Evolutionary conservation across 2,888 invertebrate genomes (phyloP).

Genomic region (Cryptus viduatorius): DNA sequence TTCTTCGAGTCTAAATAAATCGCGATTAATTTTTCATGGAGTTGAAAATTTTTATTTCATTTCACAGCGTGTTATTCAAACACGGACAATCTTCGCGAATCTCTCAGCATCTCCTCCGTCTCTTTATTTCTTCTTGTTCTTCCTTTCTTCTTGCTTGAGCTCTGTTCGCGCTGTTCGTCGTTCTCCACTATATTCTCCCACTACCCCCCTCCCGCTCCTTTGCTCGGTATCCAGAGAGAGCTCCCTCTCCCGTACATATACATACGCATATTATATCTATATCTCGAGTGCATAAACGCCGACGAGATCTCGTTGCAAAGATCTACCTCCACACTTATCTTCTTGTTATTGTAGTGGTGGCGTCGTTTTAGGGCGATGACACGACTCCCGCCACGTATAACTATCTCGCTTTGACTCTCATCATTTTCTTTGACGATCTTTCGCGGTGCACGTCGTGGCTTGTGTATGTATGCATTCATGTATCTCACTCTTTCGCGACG

Average conservation of each 20-base stretch:
- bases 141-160: slow-evolving; percentile 40
- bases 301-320: slow-evolving; percentile 60
- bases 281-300: slow-evolving; percentile 56
- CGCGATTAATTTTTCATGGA: not conserved
- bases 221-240: slow-evolving; percentile 33
- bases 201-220: not conserved
- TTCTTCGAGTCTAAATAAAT: not conserved
- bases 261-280: slow-evolving; percentile 16
- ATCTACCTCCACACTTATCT: slow-evolving; percentile 54
- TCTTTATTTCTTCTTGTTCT: slow-evolving; percentile 22
- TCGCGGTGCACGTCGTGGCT: not conserved
- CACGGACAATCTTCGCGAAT: not conserved
- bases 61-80: not conserved
- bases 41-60: not conserved
- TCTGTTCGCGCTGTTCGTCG: slow-evolving; percentile 48
- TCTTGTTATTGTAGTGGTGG: slow-evolving; percentile 61
- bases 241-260: slow-evolving; percentile 12
- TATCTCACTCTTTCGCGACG: slow-evolving; percentile 23
- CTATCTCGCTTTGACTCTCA: slow-evolving; percentile 21
- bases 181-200: slow-evolving; percentile 15
- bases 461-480: not conserved
- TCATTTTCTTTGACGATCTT: slow-evolving; percentile 1
- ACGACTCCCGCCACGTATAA: slow-evolving; percentile 51
- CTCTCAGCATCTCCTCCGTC: slow-evolving; percentile 24
- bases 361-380: slow-evolving; percentile 66